These are phyloP conservation scores for Agrotis exclamationis DNA, from an alignment of 2,888 invertebrate species.

Conservation along the genomic window DNA sequence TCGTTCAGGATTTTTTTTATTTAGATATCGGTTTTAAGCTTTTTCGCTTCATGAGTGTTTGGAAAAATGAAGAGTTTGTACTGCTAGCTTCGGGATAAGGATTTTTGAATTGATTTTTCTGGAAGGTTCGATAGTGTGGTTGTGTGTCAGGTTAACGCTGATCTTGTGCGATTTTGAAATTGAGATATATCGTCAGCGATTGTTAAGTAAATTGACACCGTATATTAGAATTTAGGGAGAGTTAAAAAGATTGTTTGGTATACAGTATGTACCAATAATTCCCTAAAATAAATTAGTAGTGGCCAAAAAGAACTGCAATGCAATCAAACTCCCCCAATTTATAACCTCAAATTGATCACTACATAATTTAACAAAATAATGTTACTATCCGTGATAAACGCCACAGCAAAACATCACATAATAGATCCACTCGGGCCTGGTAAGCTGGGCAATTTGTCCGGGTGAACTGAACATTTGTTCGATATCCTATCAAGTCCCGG, in stretches of 20 bases:
- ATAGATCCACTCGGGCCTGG: conserved; percentile 64
- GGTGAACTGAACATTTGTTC: conserved; percentile 67
- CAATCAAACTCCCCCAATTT: not conserved
- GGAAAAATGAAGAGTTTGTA: conserved; percentile 36
- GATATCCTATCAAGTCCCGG: conserved; percentile 66
- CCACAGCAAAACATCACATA: conserved; percentile 65
- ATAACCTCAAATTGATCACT: conserved; percentile 19
- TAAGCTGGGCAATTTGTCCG: conserved; percentile 68
- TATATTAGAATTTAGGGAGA: too few relatives aligned
- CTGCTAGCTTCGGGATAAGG: not conserved
- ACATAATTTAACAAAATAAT: conserved; percentile 46
- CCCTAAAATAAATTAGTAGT: too few relatives aligned
- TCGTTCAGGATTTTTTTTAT: conserved; percentile 32
- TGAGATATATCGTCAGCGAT: too few relatives aligned
- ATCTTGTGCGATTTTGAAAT: too few relatives aligned
- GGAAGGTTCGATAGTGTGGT: not conserved
- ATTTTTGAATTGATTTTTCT: conserved; percentile 34
- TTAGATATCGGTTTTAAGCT: conserved; percentile 51
- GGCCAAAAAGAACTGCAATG: too few relatives aligned
- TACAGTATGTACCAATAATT: too few relatives aligned
- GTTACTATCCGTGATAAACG: conserved; percentile 50
- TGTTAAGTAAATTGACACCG: too few relatives aligned
- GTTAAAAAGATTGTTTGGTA: too few relatives aligned
- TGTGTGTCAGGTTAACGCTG: not conserved
- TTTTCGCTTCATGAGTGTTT: conserved; percentile 51